Conservation (phyloP, 2,113 vertebrate genomes). For the Natator depressus region DNA sequence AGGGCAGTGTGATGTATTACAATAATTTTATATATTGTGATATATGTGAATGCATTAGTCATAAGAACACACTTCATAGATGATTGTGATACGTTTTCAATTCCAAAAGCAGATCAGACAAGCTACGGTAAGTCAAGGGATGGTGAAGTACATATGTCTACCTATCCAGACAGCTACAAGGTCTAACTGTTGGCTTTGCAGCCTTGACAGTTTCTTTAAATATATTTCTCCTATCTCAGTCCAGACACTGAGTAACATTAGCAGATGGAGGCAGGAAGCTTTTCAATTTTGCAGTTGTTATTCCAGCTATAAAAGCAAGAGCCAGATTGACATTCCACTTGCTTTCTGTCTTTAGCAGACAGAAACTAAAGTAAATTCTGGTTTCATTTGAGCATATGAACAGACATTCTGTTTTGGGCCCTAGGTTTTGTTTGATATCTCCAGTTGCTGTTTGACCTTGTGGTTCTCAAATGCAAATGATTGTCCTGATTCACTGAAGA, state of each 20-base stretch:
- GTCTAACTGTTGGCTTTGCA: not conserved
- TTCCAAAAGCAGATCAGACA: not conserved
- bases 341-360: not conserved
- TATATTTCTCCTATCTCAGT: not conserved
- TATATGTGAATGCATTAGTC: not conserved
- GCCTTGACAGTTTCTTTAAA: not conserved
- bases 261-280: not conserved
- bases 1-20: not conserved
- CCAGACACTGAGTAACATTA: not conserved
- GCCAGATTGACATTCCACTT: not conserved
- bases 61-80: not conserved
- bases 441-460: not conserved
- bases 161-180: not conserved
- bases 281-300: not conserved
- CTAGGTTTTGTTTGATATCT: not conserved
- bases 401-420: not conserved
- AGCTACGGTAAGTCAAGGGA: not conserved
- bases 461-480: not conserved
- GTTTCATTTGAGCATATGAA: not conserved
- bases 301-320: not conserved
- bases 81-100: not conserved
- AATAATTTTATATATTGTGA: not conserved
- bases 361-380: not conserved
- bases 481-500: not conserved
- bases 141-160: not conserved